These are phyloP conservation scores for Crocidura indochinensis DNA, from an alignment of 2,797 vertebrate genomes.

Conservation along the genomic window DNA sequence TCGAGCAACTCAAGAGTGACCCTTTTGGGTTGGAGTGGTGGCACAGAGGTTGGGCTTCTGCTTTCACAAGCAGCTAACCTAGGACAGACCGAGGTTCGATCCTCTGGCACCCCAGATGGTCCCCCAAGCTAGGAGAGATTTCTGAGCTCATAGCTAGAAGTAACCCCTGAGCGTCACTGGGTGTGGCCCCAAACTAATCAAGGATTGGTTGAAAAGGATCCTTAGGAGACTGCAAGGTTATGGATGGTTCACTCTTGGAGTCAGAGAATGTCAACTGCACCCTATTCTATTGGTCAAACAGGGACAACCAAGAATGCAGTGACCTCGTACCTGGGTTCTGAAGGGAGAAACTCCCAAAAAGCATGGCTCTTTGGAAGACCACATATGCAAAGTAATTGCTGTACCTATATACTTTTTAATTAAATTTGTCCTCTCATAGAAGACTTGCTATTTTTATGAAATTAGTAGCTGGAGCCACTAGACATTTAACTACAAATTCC, in stretches of 20 bases:
- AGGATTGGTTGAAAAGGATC: not conserved
- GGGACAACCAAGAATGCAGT: not conserved
- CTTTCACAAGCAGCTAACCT: too few relatives aligned
- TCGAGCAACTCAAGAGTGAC: not conserved
- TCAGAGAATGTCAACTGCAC: not conserved
- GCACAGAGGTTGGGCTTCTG: too few relatives aligned
- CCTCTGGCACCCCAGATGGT: too few relatives aligned
- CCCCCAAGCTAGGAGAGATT: too few relatives aligned
- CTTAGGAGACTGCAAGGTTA: not conserved
- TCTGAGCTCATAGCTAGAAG: too few relatives aligned
- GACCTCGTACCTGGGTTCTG: not conserved
- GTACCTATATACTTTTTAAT: not conserved
- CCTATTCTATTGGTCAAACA: not conserved
- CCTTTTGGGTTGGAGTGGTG: not conserved
- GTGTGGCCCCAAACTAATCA: too few relatives aligned
- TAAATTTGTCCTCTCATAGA: not conserved
- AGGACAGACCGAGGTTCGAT: too few relatives aligned
- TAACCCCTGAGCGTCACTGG: too few relatives aligned
- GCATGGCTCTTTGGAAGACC: not conserved
- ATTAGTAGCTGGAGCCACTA: not conserved
- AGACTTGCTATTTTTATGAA: conserved; percentile 26
- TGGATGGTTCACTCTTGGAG: not conserved
- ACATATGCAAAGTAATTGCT: not conserved
- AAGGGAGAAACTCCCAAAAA: not conserved
- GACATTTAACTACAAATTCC: conserved; percentile 6